phyloP scores from a whole-genome alignment of 1,140 invertebrate species.

The Dendrolimus punctatus region DNA sequence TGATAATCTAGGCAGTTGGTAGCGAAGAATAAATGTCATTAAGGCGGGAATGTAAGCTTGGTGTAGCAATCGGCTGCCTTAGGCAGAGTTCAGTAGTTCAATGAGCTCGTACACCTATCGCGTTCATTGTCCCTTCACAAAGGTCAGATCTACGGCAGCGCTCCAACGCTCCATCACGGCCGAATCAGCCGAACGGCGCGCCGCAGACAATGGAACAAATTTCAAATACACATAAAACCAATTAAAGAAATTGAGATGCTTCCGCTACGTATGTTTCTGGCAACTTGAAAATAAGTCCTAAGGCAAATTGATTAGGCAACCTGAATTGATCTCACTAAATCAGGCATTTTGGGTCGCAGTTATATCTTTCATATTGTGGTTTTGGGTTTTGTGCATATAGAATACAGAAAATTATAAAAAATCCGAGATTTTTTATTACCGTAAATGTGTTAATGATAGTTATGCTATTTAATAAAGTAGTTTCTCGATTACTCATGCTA shows the following conservation, averaged over 20 bases:
- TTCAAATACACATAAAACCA: conserved; percentile 2
- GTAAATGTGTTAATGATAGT: no score
- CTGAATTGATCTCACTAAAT: no score
- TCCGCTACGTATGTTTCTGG: not conserved
- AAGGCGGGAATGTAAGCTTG: conserved; percentile 31
- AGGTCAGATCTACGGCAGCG: conserved; percentile 37
- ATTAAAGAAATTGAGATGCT: not conserved
- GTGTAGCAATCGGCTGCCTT: conserved; percentile 47
- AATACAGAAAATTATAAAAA: no score
- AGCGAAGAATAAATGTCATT: conserved; percentile 20
- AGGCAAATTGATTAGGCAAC: no score
- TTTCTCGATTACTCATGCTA: no score
- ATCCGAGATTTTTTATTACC: no score
- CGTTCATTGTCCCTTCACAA: conserved; percentile 44
- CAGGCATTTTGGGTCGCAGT: no score
- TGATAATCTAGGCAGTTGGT: not conserved
- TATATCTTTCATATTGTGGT: no score
- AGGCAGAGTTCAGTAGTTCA: conserved; percentile 61
- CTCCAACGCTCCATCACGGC: conserved; percentile 2
- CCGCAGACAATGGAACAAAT: not conserved
- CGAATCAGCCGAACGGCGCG: not conserved
- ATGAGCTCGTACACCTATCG: conserved; percentile 39
- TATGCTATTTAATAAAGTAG: no score
- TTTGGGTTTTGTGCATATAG: no score
- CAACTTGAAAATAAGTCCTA: no score